Percentiles rank a stretch among this genome's conserved stretches.
Evolutionary conservation across 2,113 vertebrate genomes (phyloP).

Genomic region (Gadus chalcogrammus): DNA sequence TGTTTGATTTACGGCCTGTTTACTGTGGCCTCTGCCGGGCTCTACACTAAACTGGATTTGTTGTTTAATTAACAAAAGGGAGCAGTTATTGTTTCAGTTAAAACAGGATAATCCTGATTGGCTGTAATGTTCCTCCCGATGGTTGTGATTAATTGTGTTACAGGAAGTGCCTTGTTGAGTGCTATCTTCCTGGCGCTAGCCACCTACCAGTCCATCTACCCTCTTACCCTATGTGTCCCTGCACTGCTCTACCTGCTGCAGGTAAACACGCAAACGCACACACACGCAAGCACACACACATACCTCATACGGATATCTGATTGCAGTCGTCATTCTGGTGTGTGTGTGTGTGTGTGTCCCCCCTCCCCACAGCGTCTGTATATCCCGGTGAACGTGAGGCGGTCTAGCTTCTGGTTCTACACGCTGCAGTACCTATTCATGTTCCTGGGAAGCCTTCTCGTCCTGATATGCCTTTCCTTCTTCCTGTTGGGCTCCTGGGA

Average conservation of each 20-base stretch:
- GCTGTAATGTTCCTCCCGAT: too few relatives aligned
- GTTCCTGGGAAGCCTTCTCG: constrained; percentile 86
- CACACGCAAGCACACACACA: too few relatives aligned
- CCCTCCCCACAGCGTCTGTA: constrained; percentile 78
- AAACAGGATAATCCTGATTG: too few relatives aligned
- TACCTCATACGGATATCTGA: not conserved
- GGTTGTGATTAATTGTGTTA: constrained; percentile 7
- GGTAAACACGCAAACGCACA: constrained; percentile 33
- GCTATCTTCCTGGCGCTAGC: constrained; percentile 91
- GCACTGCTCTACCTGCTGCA: constrained; percentile 90
- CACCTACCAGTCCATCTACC: constrained; percentile 94
- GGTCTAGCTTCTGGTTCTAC: constrained; percentile 85
- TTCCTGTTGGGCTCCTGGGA: constrained; percentile 97
- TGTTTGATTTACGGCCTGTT: not conserved
- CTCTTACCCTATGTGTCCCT: constrained; percentile 86
- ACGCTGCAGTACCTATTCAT: constrained; percentile 83
- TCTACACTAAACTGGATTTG: not conserved
- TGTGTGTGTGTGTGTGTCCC: not conserved
- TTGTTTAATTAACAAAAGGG: too few relatives aligned
- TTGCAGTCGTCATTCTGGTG: not conserved
- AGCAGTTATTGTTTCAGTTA: too few relatives aligned
- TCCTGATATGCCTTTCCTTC: constrained; percentile 89
- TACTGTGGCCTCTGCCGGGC: not conserved
- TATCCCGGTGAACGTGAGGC: constrained; percentile 82
- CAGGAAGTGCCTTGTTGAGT: constrained; percentile 90